These are phyloP conservation scores for Macrocentrus cingulum DNA, from an alignment of 1,140 invertebrate species.

Conservation along the genomic window DNA sequence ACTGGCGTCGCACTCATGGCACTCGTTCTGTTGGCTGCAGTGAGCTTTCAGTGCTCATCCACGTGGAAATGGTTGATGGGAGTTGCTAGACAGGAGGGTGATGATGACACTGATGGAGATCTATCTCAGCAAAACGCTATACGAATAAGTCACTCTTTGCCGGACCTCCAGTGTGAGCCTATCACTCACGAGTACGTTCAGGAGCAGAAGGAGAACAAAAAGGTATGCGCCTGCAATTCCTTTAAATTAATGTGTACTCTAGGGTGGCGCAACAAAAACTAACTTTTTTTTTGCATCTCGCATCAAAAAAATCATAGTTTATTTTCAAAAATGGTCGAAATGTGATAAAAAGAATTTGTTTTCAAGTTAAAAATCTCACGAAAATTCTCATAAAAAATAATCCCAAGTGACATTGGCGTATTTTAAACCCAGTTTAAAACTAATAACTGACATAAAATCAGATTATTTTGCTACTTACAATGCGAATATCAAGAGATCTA, in stretches of 20 bases:
- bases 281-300: too few relatives aligned
- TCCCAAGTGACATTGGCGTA: too few relatives aligned
- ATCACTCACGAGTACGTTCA: slow-evolving; percentile 72
- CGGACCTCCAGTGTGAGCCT: slow-evolving; percentile 71
- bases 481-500: too few relatives aligned
- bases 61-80: slow-evolving; percentile 71
- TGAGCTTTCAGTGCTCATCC: slow-evolving; percentile 71
- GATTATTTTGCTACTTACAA: too few relatives aligned
- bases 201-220: slow-evolving; percentile 71
- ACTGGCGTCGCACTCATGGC: slow-evolving; percentile 65
- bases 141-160: slow-evolving; percentile 73
- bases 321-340: too few relatives aligned
- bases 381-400: too few relatives aligned
- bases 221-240: slow-evolving; percentile 54
- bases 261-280: too few relatives aligned
- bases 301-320: too few relatives aligned
- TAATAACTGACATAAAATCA: too few relatives aligned
- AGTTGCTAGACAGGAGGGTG: slow-evolving; percentile 58
- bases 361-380: too few relatives aligned
- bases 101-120: slow-evolving; percentile 62
- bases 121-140: slow-evolving; percentile 68
- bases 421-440: too few relatives aligned
- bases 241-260: not conserved
- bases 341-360: too few relatives aligned
- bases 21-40: slow-evolving; percentile 66